Evolutionary conservation across 2,797 vertebrate genomes (phyloP), one percentile per base, ranked within the genome.

Genomic region (Cuculus canorus): DNA sequence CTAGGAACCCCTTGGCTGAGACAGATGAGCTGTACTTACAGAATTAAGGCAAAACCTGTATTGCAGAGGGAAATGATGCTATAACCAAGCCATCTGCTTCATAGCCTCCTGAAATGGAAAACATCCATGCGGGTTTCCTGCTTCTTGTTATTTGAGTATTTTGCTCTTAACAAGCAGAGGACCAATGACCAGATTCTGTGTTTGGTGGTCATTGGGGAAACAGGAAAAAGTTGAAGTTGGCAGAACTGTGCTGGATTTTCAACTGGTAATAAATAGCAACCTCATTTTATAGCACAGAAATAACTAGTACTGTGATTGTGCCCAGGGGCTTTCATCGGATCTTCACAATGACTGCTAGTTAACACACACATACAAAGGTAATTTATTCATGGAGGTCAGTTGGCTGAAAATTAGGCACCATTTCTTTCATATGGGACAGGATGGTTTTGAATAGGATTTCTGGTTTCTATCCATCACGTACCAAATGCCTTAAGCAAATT

Each of bases 41-140:
- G 87, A 92, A 93, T 91, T 88, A 79, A 93, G 92, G 22, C 73
- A 94, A 93, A 95, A 59, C 66, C 63, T 91, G 93, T 95, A 91
- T 79, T 90, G 82, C 6, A 1, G 59, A 70, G 72, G 37, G 66
- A 90, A 92, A 83, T 5, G 3, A 64, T 66, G 59, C 82, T 70
- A 68, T 93, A 96, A 88, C 56, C 63, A 82, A 84, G 70, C 80
- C 93, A 94, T 90, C 92, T 95, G 92, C 72, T 90, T 79, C 85
- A 82, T 15, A 91, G 82, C 65, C 48, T 76, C 13, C 76, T 60
- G 57, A 90, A 96, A 84, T 0, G 0, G 37, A 59, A n/a, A 86
- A 8, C 47, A 70, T 83, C 86, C 7, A 0, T 85, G 59, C 18
- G 56, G 82, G 22, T 90, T 93, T 93, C 52, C 66, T 79, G 24